Base-by-base conservation (phyloP, 2,113 vertebrate genomes). In the Rhinoderma darwinii region DNA sequence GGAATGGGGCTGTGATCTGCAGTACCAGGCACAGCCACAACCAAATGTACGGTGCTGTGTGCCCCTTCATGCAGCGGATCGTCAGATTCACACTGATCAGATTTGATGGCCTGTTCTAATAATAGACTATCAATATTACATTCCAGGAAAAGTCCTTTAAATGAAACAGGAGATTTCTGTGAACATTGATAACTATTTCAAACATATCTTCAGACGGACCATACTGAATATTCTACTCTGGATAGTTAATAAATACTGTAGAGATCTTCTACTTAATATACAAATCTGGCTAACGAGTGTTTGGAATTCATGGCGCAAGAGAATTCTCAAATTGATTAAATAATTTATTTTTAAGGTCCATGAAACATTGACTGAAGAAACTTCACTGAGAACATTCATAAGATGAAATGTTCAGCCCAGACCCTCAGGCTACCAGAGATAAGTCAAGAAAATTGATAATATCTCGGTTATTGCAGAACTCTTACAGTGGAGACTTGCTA, bases 391-490 rank as follows among this genome's bases (percentile, higher is more conserved):
- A 51, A 77, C 44, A 76, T 76, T 76, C 27, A 77, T 32, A 77
- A 77, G 44, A 77, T 77, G 75, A 77, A 77, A 77, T 51, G 44
- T 2, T 51, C 27, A 15, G 17, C 35, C 32, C 47, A 51, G 44
- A n/a, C 44, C 75, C 44, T 41, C 14, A 41, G 75, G n/a, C 44
- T 35, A 77, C 20, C n/a, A 9, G 27, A 32, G 51, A 77, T 27
- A 77, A 51, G 75, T 27, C n/a, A 51, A 51, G 75, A 30, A 77
- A 51, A 77, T 51, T 32, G 44, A 77, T 32, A 77, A 77, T 39
- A 51, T 77, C 5, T 15, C 1, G 75, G 14, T 51, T 77, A 51
- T 32, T 77, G 75, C 47, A n/a, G 9, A 50, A 18, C n/a, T 51
- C 44, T 5, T 35, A 22, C 44, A 2, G 27, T 32, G 27, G 35